A percentile compares a stretch with the other conserved stretches of the same genome.
These are phyloP conservation scores for Strigops habroptila DNA, from an alignment of 2,113 vertebrate genomes.

Conservation along the genomic window DNA sequence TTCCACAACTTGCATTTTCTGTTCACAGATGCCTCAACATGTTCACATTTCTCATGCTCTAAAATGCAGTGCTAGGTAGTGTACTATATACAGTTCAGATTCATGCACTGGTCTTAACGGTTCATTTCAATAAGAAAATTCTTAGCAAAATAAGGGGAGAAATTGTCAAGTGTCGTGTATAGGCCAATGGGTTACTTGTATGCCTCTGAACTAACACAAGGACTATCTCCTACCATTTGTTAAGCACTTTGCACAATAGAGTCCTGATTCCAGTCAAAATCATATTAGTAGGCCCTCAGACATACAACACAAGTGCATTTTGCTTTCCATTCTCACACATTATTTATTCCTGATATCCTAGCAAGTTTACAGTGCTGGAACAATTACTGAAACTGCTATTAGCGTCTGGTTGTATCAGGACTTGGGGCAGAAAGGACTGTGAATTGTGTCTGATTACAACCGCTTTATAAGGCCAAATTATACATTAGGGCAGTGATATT, in stretches of 20 bases:
- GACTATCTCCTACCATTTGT: not conserved
- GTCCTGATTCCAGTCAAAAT: not conserved
- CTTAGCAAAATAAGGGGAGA: not conserved
- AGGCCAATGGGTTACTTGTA: not conserved
- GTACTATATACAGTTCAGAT: not conserved
- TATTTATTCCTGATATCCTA: not conserved
- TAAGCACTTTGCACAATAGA: not conserved
- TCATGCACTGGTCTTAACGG: not conserved
- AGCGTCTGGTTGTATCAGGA: not conserved
- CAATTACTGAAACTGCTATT: not conserved
- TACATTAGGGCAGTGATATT: not conserved
- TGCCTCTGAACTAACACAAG: not conserved
- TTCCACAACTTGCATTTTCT: conserved; percentile 19
- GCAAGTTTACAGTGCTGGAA: not conserved
- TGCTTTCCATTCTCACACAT: not conserved
- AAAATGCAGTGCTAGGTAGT: not conserved
- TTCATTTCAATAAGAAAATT: conserved; percentile 11
- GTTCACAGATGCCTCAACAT: conserved; percentile 6
- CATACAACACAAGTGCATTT: not conserved
- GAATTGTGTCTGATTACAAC: not conserved
- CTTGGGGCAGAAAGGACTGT: not conserved
- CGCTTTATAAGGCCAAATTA: not conserved
- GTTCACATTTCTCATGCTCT: not conserved
- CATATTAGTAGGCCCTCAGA: not conserved
- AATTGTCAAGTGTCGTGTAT: not conserved